Evolutionary conservation across 2,888 invertebrate genomes (phyloP).

Genomic region (Agrochola litura): DNA sequence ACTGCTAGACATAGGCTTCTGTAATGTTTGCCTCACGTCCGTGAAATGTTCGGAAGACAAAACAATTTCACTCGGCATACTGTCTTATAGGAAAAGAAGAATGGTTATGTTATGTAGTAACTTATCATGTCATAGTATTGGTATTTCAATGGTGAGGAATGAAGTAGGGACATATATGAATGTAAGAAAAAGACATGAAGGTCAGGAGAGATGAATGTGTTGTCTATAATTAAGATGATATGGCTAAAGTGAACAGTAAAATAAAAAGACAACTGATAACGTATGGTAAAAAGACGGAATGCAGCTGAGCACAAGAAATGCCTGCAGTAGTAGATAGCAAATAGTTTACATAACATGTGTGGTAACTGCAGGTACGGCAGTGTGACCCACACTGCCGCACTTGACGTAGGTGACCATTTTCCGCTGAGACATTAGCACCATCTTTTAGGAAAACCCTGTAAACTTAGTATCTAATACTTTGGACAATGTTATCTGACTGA

Average conservation of each 20-base stretch:
- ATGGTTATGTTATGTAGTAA: neutral
- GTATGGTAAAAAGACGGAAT: neutral
- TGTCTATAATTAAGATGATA: neutral
- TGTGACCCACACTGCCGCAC: too few species aligned
- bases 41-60: too few species aligned
- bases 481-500: too few species aligned
- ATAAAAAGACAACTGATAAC: neutral
- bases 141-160: neutral
- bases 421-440: too few species aligned
- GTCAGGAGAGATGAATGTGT: neutral
- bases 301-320: slow-evolving; percentile 9
- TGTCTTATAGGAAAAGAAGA: neutral
- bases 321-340: neutral
- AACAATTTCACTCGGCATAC: neutral
- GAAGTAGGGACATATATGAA: neutral
- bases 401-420: too few species aligned
- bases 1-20: too few species aligned
- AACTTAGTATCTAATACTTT: too few species aligned
- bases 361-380: too few species aligned
- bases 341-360: neutral
- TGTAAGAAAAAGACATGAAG: neutral
- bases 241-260: neutral
- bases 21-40: too few species aligned
- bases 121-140: neutral
- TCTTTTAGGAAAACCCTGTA: too few species aligned